Evolutionary conservation across 2,797 vertebrate species (phyloP), one percentile per base, ranked within the genome.

Genomic region (Furcifer pardalis): DNA sequence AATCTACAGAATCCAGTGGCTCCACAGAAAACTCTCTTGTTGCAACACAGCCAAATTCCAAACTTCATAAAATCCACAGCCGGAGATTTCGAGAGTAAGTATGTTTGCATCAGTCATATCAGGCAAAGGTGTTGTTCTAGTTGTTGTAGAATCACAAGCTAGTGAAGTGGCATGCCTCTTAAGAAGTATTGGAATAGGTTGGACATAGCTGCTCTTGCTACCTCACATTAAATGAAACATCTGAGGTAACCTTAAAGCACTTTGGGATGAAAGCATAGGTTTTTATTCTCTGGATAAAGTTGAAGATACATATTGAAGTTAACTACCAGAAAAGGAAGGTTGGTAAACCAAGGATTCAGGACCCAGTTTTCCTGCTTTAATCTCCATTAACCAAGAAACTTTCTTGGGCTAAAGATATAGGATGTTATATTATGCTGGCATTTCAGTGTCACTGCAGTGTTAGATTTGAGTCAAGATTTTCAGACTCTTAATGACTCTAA

Each of bases 81-180:
- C 97, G 98, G 84, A 97, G 98, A 84, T 99, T 99, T 93, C 96
- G 99, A 96, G 98, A 99, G 98, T 99, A 96, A 97, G 98, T 93
- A 83, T 56, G 13, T 30, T 37, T 30, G 17, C 66, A n/a, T n/a
- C 42, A 30, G 21, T 56, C 30, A 2, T 49, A 32, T 49, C 52
- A 42, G 32, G 21, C 60, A 66, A 71, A 2, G 25, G 27, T 15
- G 21, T 59, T 59, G 17, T 25, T 42, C 13, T 15, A 77, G 3
- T 52, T 49, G 35, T 63, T 30, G 17, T 56, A 19, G 46, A 42
- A 8, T 72, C 15, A 30, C 30, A 27, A 9, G 30, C 2, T 30
- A 25, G 44, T 21, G 59, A 46, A 52, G 6, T n/a, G 12, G 27
- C 8, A 63, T 56, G 7, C 35, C 15, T 17, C 30, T 40, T 49